Conservation (phyloP, 2,888 invertebrate species). For the Rhagonycha lutea region DNA sequence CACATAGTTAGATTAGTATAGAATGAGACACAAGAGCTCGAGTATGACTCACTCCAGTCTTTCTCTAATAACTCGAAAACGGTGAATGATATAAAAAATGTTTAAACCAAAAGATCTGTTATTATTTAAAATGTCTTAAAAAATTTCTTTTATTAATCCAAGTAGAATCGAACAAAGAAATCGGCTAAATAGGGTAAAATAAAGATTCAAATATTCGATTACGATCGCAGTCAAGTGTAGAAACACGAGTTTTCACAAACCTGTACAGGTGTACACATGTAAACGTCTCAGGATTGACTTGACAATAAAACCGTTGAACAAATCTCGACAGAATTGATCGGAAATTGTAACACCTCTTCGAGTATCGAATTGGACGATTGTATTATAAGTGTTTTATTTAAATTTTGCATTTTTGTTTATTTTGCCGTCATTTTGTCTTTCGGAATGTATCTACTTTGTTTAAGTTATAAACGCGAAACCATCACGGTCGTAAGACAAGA, state of each 20-base stretch:
- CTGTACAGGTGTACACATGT: conserved; percentile 36
- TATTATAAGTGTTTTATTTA: conserved; percentile 47
- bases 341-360: conserved; percentile 11
- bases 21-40: too few species aligned
- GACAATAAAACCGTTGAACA: conserved; percentile 28
- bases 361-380: conserved; percentile 40
- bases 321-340: conserved; percentile 25
- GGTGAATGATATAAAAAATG: too few species aligned
- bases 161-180: neutral
- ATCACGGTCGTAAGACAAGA: conserved; percentile 48
- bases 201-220: neutral
- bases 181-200: neutral
- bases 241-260: conserved; percentile 49
- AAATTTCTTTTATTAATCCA: neutral
- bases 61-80: too few species aligned
- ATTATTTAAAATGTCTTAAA: too few species aligned
- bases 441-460: conserved; percentile 46
- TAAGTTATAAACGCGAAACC: conserved; percentile 48
- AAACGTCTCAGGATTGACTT: conserved; percentile 33
- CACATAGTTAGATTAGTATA: too few species aligned
- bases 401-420: conserved; percentile 47
- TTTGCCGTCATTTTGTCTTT: conserved; percentile 49
- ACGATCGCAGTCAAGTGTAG: conserved; percentile 35
- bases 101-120: too few species aligned
- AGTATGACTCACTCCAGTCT: too few species aligned